Evolutionary conservation across 2,113 vertebrate genomes (phyloP).

Genomic region (Plotosus lineatus): DNA sequence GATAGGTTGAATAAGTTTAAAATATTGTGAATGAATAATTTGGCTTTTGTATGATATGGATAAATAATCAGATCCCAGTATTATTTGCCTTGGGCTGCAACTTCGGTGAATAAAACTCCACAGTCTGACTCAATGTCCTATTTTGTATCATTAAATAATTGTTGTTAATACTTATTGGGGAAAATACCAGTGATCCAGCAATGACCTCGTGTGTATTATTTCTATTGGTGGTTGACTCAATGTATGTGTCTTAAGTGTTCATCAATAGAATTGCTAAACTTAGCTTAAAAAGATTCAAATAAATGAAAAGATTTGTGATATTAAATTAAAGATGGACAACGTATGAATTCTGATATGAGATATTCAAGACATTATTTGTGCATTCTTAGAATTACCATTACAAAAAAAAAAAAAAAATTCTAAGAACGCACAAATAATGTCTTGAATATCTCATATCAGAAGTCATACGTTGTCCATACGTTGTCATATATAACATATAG

Average conservation of each 20-base stretch:
- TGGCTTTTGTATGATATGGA: no score
- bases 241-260: not conserved
- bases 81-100: no score
- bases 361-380: conserved; percentile 10
- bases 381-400: no score
- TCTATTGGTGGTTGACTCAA: not conserved
- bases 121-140: no score
- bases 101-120: no score
- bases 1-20: no score
- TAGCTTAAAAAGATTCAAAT: not conserved
- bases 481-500: no score
- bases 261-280: not conserved
- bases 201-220: not conserved
- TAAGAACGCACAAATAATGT: not conserved
- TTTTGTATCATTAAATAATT: no score
- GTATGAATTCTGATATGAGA: conserved; percentile 46
- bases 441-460: conserved; percentile 43
- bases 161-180: no score
- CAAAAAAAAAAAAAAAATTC: no score
- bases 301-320: not conserved
- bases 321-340: conserved; percentile 23
- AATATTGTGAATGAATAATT: no score
- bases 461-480: conserved; percentile 43
- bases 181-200: not conserved
- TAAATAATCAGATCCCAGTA: no score